Evolutionary conservation across 2,888 invertebrate species (phyloP).

Genomic region (Drosophila pegasa): DNA sequence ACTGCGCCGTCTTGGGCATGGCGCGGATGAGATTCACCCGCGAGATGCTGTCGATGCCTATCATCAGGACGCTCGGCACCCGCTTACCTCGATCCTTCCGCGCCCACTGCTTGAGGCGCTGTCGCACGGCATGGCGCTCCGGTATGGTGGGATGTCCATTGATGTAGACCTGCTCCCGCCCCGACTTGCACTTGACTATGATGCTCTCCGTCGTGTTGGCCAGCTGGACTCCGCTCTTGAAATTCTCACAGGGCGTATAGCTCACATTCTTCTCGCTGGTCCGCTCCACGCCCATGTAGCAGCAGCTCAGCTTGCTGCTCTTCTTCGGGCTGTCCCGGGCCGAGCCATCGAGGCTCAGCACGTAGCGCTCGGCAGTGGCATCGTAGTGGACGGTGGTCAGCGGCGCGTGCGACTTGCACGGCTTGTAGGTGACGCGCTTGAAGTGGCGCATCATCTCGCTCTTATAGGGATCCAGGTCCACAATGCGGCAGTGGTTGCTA

Average conservation of each 20-base stretch:
- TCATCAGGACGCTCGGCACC: constrained; percentile 88
- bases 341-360: constrained; percentile 74
- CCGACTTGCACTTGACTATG: constrained; percentile 85
- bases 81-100: constrained; percentile 27
- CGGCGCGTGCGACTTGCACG: constrained; percentile 85
- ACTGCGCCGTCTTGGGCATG: constrained; percentile 90
- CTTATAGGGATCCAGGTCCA: constrained; percentile 87
- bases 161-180: constrained; percentile 79
- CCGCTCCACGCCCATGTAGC: constrained; percentile 82
- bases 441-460: constrained; percentile 86
- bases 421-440: constrained; percentile 86
- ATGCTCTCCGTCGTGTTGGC: constrained; percentile 85
- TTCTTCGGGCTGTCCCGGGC: constrained; percentile 66
- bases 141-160: constrained; percentile 87
- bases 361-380: constrained; percentile 64
- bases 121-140: constrained; percentile 85
- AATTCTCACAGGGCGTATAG: constrained; percentile 84
- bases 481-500: constrained; percentile 88
- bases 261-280: constrained; percentile 77
- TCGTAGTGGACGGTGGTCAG: constrained; percentile 80
- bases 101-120: constrained; percentile 83
- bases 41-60: constrained; percentile 95
- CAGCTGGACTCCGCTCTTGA: constrained; percentile 83
- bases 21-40: constrained; percentile 90
- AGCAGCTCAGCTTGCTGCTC: constrained; percentile 74